These are phyloP conservation scores for Mythimna pallens DNA, from an alignment of 2,888 invertebrate genomes.

Conservation along the genomic window DNA sequence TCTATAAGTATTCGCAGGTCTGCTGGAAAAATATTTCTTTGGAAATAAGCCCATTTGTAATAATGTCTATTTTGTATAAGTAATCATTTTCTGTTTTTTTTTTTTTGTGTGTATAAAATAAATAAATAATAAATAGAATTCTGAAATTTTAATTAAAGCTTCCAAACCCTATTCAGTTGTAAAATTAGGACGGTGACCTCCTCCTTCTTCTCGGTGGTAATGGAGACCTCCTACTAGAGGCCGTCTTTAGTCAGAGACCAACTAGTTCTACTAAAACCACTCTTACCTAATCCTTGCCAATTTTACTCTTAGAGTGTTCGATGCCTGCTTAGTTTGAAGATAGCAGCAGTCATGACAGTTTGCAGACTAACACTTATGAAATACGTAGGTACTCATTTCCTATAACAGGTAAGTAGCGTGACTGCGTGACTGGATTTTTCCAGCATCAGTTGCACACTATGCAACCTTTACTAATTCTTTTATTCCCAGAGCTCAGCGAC, in stretches of 20 bases:
- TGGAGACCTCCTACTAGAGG: not conserved
- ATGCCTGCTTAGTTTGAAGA: not conserved
- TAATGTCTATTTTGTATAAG: too few species aligned
- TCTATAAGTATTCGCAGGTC: too few species aligned
- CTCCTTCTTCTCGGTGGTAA: too few species aligned
- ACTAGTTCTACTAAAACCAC: not conserved
- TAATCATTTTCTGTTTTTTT: too few species aligned
- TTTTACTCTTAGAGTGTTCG: not conserved
- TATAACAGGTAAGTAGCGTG: slow-evolving; percentile 4
- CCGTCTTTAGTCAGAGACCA: too few species aligned
- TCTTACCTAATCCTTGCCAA: not conserved
- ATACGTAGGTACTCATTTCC: slow-evolving; percentile 16
- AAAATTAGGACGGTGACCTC: not conserved
- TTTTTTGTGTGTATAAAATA: too few species aligned
- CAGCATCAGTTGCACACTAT: slow-evolving; percentile 29
- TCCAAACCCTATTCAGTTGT: not conserved
- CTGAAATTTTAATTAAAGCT: not conserved
- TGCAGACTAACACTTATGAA: slow-evolving; percentile 13
- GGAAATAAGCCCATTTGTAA: too few species aligned
- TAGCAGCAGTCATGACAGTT: slow-evolving; percentile 1
- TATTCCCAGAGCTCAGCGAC: slow-evolving; percentile 43
- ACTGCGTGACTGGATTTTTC: slow-evolving; percentile 25
- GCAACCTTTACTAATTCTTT: slow-evolving; percentile 28
- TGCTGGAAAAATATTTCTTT: too few species aligned
- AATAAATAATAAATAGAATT: too few species aligned